Evolutionary conservation across 2,797 vertebrate genomes (phyloP).

Genomic region (Myoxocephalus aenaeus): DNA sequence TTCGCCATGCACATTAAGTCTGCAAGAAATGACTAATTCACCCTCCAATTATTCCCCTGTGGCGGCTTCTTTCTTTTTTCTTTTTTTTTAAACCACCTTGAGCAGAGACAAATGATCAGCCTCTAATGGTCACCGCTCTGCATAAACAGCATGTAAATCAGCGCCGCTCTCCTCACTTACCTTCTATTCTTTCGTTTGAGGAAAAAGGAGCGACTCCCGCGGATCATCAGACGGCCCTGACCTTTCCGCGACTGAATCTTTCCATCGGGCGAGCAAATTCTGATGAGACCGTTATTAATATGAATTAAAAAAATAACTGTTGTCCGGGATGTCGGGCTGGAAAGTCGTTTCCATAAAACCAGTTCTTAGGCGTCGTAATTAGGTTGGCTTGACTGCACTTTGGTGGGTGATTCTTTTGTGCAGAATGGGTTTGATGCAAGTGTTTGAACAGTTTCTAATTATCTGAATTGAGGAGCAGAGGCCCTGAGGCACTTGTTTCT

Average conservation of each 20-base stretch:
- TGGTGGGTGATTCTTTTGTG: slow-evolving; percentile 28
- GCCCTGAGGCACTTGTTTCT: slow-evolving; percentile 34
- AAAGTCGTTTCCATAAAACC: slow-evolving; percentile 31
- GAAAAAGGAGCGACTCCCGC: slow-evolving; percentile 5
- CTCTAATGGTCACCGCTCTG: slow-evolving; percentile 44
- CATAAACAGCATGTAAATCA: slow-evolving; percentile 54
- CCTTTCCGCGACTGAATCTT: slow-evolving; percentile 41
- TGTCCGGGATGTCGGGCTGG: slow-evolving; percentile 39
- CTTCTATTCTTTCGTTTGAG: slow-evolving; percentile 35
- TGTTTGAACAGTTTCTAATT: slow-evolving; percentile 55
- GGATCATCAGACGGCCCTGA: slow-evolving; percentile 43
- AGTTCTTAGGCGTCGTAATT: slow-evolving; percentile 35
- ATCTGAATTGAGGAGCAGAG: slow-evolving; percentile 33
- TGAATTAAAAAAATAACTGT: slow-evolving; percentile 45
- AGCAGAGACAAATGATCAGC: slow-evolving; percentile 23
- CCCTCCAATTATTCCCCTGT: slow-evolving; percentile 11
- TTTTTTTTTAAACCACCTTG: slow-evolving; percentile 20
- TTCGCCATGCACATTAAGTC: slow-evolving; percentile 1
- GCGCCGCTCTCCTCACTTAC: not conserved
- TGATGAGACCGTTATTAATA: slow-evolving; percentile 41
- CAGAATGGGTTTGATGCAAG: slow-evolving; percentile 29
- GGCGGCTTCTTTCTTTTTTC: slow-evolving; percentile 15
- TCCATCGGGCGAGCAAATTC: slow-evolving; percentile 58
- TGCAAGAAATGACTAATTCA: slow-evolving; percentile 36
- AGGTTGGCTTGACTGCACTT: slow-evolving; percentile 29